phyloP scores from a whole-genome alignment of 2,797 vertebrate species.

The Manis crassicaudata region DNA sequence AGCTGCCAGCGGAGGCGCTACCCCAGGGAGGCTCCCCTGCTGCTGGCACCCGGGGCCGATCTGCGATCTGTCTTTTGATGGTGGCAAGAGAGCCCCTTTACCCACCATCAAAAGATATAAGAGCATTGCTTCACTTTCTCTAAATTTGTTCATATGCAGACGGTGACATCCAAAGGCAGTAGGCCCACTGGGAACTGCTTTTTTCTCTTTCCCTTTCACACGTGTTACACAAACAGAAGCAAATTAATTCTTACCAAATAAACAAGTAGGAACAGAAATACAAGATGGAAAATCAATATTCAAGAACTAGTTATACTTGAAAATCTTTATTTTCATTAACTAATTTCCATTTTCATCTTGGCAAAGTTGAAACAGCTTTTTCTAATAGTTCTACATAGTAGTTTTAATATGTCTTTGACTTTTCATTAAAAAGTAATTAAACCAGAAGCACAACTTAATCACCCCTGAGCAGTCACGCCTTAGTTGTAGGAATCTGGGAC shows the following conservation, averaged over 20 bases:
- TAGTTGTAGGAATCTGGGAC: neutral
- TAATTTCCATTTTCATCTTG: conserved; percentile 42
- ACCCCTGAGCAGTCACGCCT: neutral
- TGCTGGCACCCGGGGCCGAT: neutral
- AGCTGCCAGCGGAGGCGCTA: neutral
- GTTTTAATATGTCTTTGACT: conserved; percentile 6
- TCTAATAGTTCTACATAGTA: neutral
- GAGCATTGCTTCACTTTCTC: neutral
- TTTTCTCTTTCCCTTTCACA: neutral
- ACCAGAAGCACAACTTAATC: neutral
- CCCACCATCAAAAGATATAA: neutral
- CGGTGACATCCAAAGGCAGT: neutral
- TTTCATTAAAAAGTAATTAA: conserved; percentile 27
- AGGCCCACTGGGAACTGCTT: neutral
- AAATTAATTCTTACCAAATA: neutral
- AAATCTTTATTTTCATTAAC: conserved; percentile 36
- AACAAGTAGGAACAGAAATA: neutral
- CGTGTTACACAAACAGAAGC: neutral
- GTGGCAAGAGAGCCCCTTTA: neutral
- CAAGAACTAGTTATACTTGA: neutral
- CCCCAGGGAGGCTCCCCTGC: neutral
- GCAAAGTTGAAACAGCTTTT: conserved; percentile 34
- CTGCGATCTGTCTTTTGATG: too few relatives aligned
- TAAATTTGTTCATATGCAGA: neutral
- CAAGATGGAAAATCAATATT: conserved; percentile 26